phyloP scores from a whole-genome alignment of 2,113 vertebrate species.

The Silurus glanis region DNA sequence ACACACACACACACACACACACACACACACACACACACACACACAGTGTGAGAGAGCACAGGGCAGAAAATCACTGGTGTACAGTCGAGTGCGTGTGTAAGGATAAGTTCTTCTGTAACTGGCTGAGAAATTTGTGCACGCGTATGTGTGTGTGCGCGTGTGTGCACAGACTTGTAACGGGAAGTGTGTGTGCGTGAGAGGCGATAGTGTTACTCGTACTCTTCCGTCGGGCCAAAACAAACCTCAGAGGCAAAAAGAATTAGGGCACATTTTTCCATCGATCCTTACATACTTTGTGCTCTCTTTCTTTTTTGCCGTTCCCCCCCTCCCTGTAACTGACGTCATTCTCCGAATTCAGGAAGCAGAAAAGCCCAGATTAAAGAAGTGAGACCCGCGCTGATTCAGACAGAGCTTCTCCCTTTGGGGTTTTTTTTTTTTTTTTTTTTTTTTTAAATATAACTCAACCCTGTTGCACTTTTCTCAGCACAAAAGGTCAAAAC shows the following conservation, averaged over 20 bases:
- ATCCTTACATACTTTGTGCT: slow-evolving; percentile 3
- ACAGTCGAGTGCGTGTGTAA: not conserved
- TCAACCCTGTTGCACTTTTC: not conserved
- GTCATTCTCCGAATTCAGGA: slow-evolving; percentile 7
- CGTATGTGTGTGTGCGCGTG: slow-evolving; percentile 4
- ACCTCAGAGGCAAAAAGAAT: slow-evolving; percentile 4
- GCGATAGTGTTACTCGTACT: slow-evolving; percentile 13
- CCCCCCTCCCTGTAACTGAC: not conserved
- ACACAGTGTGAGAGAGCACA: not conserved
- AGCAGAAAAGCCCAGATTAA: slow-evolving; percentile 5
- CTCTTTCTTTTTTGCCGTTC: not conserved
- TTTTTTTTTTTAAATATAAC: not conserved
- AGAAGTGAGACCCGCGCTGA: slow-evolving; percentile 18
- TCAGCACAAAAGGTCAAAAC: slow-evolving; percentile 19
- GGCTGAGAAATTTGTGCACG: not conserved
- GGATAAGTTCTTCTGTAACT: slow-evolving; percentile 23
- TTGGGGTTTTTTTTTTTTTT: no score
- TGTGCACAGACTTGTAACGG: not conserved
- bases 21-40: not conserved
- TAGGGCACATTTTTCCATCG: slow-evolving; percentile 11
- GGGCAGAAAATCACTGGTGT: not conserved
- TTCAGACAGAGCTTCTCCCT: not conserved
- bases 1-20: not conserved
- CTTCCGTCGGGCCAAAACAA: slow-evolving; percentile 2
- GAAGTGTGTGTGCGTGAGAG: slow-evolving; percentile 26